Evolutionary conservation across 1,140 invertebrate species (phyloP), one percentile per base, ranked within the genome.

Genomic region (Drosophila pectinifera): DNA sequence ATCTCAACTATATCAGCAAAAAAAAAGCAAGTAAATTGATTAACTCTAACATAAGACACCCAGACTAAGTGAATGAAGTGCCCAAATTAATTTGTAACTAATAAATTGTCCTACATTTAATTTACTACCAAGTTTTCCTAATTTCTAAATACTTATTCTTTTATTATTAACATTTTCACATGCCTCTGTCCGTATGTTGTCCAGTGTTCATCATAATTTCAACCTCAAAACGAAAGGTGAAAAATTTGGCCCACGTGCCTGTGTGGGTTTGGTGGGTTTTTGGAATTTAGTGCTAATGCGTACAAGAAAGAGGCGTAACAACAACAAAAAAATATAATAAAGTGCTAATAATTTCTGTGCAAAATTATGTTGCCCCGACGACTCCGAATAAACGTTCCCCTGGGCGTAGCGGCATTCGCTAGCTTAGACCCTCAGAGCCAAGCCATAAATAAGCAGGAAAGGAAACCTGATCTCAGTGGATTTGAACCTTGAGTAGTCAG

Each of bases 291-390:
- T 75, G 73, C 83, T 88, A 82, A 88, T 86, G 75, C 76, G 75
- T 79, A 86, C 83, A 86, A 88, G 83, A 83, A 86, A 86, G 83
- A 70, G 83, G 83, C 83, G 83, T 88, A 73, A 53, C 83, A 57
- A 53, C 58, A 86, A 86, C 82, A 79, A 72, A 84, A 53, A 20
- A 53, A 36, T 34, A 58, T 86, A 86, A 86, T 73, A 86, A 86
- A 86, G 83, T 86, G 83, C 83, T 88, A 86, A 86, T 86, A 86
- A 83, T 86, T 86, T 86, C 62, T 73, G 64, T 41, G 56, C 57
- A 76, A 76, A 80, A 69, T 86, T 88, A 88, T 82, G 75, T 68
- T 46, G 45, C 41, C 34, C 38, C 67, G 56, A 69, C 62, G 67
- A 77, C 64, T 61, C 45, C 43, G 28, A 57, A 61, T 51, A 80